Conservation (phyloP, 2,888 invertebrate species). For the Aquatica leii region DNA sequence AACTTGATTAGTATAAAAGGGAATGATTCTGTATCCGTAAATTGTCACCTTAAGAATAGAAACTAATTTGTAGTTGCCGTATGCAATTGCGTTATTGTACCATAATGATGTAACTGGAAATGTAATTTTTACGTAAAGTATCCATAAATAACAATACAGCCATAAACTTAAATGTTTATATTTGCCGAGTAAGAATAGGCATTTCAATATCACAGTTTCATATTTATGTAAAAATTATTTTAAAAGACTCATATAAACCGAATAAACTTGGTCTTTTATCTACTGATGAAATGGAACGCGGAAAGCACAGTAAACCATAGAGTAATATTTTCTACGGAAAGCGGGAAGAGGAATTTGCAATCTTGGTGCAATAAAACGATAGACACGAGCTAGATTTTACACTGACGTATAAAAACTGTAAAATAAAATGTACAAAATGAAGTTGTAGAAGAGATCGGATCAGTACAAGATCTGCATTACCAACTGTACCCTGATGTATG, state of each 20-base stretch:
- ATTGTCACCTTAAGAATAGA: no score
- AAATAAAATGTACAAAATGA: constrained; percentile 41
- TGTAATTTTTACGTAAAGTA: neutral
- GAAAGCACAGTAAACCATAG: constrained; percentile 17
- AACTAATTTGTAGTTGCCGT: no score
- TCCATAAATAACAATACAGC: constrained; percentile 1
- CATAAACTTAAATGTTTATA: neutral
- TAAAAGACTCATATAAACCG: constrained; percentile 9
- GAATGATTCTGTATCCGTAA: no score
- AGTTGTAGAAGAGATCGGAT: constrained; percentile 41
- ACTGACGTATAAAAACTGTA: constrained; percentile 25
- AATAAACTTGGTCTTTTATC: constrained; percentile 14
- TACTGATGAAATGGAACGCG: constrained; percentile 20
- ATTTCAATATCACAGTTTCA: constrained; percentile 8
- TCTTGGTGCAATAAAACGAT: constrained; percentile 30
- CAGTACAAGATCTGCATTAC: constrained; percentile 37
- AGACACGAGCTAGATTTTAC: constrained; percentile 33
- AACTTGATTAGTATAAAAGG: no score
- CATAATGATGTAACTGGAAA: constrained; percentile 1
- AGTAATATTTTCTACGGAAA: constrained; percentile 17
- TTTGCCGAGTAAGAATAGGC: neutral
- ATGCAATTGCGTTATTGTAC: no score
- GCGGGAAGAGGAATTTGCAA: constrained; percentile 20
- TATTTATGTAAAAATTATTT: constrained; percentile 1
- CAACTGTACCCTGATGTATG: constrained; percentile 38